These are phyloP conservation scores for Pterocles gutturalis DNA, from an alignment of 2,113 vertebrate genomes.

Conservation along the genomic window DNA sequence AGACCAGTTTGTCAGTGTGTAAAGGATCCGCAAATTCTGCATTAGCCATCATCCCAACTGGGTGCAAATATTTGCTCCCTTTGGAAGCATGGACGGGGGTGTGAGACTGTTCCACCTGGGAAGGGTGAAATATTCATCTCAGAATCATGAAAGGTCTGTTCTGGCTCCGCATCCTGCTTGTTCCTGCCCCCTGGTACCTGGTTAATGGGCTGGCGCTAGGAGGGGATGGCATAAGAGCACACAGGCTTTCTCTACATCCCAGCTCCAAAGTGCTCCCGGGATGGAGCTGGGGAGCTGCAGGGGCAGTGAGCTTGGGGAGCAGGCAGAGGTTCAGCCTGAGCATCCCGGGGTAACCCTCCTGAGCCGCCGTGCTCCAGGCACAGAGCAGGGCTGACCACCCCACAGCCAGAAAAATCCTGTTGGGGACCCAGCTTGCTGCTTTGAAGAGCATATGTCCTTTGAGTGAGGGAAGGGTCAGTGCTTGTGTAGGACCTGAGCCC, in stretches of 20 bases:
- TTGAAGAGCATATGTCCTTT: rapidly evolving
- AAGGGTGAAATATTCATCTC: background rate
- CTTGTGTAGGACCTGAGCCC: background rate
- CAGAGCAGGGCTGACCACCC: background rate
- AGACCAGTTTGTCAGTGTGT: background rate
- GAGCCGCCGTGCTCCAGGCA: background rate
- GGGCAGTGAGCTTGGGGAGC: background rate
- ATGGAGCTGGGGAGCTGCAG: background rate
- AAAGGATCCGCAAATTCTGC: background rate
- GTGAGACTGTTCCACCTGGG: background rate
- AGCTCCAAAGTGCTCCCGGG: background rate
- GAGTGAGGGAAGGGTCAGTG: background rate
- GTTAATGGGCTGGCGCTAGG: rapidly evolving
- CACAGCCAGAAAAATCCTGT: rapidly evolving
- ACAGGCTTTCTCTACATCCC: background rate
- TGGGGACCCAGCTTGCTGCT: background rate
- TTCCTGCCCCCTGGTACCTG: background rate
- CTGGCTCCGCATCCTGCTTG: background rate
- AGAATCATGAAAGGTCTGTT: background rate
- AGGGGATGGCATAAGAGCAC: background rate
- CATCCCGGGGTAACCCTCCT: background rate
- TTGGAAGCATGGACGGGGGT: background rate
- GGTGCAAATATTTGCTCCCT: background rate
- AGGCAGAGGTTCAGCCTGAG: background rate
- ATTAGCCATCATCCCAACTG: background rate